Evolutionary conservation across 2,113 vertebrate genomes (phyloP), one percentile per base, ranked within the genome.

Genomic region (Abramis brama): DNA sequence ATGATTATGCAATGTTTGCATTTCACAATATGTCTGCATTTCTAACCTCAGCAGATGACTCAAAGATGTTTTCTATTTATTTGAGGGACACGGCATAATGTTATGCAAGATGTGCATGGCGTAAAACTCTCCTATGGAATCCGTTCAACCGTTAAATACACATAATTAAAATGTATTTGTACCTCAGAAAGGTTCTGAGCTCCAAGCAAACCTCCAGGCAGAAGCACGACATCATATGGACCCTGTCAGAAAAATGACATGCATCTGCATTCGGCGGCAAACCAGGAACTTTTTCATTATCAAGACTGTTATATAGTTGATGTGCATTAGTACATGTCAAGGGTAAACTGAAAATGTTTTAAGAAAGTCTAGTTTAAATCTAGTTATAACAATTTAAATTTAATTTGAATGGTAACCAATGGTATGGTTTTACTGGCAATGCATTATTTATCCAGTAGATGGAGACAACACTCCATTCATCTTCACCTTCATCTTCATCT

Each of bases 141-240:
- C 9, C n/a, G 1, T 19, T 82, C 27, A 70, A 62, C 79, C 12
- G 79, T 43, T 50, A 81, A 36, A 82, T 3, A n/a, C 25, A 1
- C n/a, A 57, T 68, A n/a, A 78, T 19, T 68, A 66, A 52, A 19
- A 1, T 7, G 19, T 5, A 39, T 45, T 83, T 91, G 96, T 93
- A 99, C 98, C 97, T 99, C 97, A 11, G 95, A 96, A 88, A 99
- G 92, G 91, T 98, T 96, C 86, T 99, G 96, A n/a, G 98, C 97
- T 17, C 98, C 98, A 82, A 97, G 94, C 83, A 96, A 96, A 15
- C 98, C 98, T 81, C 98, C 98, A 25, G 98, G 98, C 33, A 99
- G 93, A 71, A 99, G 94, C 55, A 99, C 96, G 0, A 97, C 98
- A 79, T 99, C 98, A 0, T 97, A 99, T 0, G 98, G 98, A 1